Evolutionary conservation across 2,888 invertebrate species (phyloP), one percentile per base, ranked within the genome.

Genomic region (Dynastes tityus): DNA sequence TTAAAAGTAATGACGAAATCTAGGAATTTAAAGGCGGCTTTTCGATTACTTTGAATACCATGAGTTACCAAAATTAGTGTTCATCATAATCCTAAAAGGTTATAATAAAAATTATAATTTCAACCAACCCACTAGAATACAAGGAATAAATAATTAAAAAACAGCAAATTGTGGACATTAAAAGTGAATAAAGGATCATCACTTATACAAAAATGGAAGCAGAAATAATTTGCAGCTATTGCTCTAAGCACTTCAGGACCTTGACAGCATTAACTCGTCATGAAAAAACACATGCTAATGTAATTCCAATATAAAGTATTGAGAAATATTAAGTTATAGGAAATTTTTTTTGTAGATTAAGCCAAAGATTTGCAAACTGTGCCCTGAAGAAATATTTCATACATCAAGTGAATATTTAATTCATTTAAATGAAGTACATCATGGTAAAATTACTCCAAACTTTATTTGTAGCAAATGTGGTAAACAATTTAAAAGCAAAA

Each of bases 381-480:
- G 86, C 68, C 81, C 82, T 6, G 80, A 83, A 51, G 73, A 80
- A 27, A 78, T 73, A 5, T 90, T 90, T 79, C 81, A 83, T 22
- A 85, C 84, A 45, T 86, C 88, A 74, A 84, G 84, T 27, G 88
- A 88, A 51, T 89, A 88, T 81, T 83, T 89, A 2, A 81, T 85
- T 0, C 90, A 90, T 79, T 87, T 89, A 22, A 85, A 87, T 58
- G 85, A 84, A 16, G 81, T 85, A 5, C 90, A 90, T 80, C 84
- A 89, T 79, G 89, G 89, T 4, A 84, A 87, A 29, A 82, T 87
- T 78, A 82, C 86, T 0, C 86, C 86, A 68, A 85, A 86, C 76
- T 86, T 85, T 65, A 87, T 88, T 65, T 89, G 89, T 80, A 88
- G 88, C 64, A 88, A 88, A 79, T 90, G 90, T 83, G 89, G 89